Percentiles rank a stretch among this genome's conserved stretches.
Evolutionary conservation across 2,888 invertebrate species (phyloP).

Genomic region (Cephus runcator): DNA sequence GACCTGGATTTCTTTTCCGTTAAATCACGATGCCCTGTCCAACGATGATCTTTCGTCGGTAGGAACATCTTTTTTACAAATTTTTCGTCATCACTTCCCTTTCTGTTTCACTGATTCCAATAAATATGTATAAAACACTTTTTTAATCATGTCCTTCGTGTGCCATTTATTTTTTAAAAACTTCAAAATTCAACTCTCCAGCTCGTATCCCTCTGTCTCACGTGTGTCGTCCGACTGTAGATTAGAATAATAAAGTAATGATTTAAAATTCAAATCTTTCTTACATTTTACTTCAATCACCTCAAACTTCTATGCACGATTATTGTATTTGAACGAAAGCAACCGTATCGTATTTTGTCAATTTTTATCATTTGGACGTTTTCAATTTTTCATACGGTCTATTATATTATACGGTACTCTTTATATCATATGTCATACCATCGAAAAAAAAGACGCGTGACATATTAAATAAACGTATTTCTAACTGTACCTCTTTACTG

Average conservation of each 20-base stretch:
- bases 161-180: not conserved
- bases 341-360: not conserved
- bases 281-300: not conserved
- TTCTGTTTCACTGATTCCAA: not conserved
- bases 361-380: not conserved
- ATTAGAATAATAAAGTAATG: not conserved
- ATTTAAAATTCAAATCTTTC: not conserved
- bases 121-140: not conserved
- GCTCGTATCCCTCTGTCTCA: not conserved
- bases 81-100: not conserved
- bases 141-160: not conserved
- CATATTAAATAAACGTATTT: not conserved
- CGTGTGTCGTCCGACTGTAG: not conserved
- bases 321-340: not conserved
- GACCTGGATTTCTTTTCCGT: conserved; percentile 45
- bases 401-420: not conserved
- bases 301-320: not conserved
- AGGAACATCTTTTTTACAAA: not conserved
- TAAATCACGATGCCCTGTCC: not conserved
- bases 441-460: not conserved
- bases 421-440: not conserved
- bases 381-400: not conserved
- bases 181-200: not conserved
- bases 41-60: not conserved
- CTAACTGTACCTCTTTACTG: not conserved